Evolutionary conservation across 2,888 invertebrate genomes (phyloP).

Genomic region (Pachydiplax longipennis): DNA sequence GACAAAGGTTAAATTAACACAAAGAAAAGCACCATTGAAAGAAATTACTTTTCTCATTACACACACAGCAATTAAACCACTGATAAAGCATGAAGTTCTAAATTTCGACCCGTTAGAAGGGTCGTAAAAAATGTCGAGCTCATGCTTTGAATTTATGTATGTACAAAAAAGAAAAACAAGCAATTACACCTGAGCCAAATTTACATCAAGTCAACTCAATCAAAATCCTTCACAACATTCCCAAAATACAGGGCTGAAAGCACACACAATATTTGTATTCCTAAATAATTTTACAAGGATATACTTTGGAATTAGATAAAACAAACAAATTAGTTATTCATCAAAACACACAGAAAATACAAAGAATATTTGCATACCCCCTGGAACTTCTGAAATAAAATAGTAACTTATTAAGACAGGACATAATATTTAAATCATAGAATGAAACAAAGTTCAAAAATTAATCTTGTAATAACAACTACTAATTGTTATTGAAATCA

Average conservation of each 20-base stretch:
- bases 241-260: too few relatives aligned
- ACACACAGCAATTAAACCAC: too few relatives aligned
- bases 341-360: background rate
- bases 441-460: background rate
- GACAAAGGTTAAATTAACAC: background rate
- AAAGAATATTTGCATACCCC: conserved; percentile 32
- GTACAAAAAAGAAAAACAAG: background rate
- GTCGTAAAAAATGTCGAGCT: background rate
- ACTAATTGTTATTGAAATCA: too few relatives aligned
- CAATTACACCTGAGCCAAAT: background rate
- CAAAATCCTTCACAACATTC: too few relatives aligned
- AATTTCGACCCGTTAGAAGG: background rate
- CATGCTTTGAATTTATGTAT: background rate
- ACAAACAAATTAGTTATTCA: background rate
- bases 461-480: too few relatives aligned
- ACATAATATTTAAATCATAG: background rate
- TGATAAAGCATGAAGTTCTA: too few relatives aligned
- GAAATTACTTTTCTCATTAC: too few relatives aligned
- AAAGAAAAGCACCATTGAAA: background rate
- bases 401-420: background rate
- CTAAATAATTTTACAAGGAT: too few relatives aligned
- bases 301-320: too few relatives aligned
- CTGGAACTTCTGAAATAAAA: conserved; percentile 5
- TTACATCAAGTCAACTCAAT: too few relatives aligned
- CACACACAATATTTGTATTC: too few relatives aligned